Percentiles rank a stretch among this genome's conserved stretches.
phyloP scores from a whole-genome alignment of 2,888 invertebrate genomes.

The Agonopterix alstromeriana region DNA sequence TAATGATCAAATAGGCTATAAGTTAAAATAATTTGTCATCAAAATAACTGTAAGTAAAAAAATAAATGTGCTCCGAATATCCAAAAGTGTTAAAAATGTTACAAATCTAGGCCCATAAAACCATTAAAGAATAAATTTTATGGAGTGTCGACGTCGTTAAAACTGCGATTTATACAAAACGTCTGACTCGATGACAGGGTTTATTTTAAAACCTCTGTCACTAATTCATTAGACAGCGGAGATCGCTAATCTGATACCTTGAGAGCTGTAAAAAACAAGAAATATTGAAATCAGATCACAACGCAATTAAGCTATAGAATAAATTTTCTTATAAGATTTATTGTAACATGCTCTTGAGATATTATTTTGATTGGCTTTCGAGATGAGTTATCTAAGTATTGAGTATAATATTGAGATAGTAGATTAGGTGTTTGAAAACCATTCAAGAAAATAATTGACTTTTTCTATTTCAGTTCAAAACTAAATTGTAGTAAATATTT shows the following conservation, averaged over 20 bases:
- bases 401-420: too few species aligned
- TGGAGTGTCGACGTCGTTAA: slow-evolving; percentile 57
- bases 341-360: too few species aligned
- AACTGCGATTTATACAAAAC: slow-evolving; percentile 55
- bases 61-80: slow-evolving; percentile 14
- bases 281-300: slow-evolving; percentile 18
- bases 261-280: slow-evolving; percentile 29
- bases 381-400: too few species aligned
- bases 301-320: slow-evolving; percentile 13
- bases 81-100: slow-evolving; percentile 41
- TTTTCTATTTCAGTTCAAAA: too few species aligned
- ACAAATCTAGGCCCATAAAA: slow-evolving; percentile 42
- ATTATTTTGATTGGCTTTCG: too few species aligned
- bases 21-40: too few species aligned
- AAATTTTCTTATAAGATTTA: background rate
- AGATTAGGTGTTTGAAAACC: too few species aligned
- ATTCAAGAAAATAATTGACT: too few species aligned
- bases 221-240: slow-evolving; percentile 42
- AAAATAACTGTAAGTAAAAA: too few species aligned
- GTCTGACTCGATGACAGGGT: slow-evolving; percentile 51
- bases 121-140: slow-evolving; percentile 59
- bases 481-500: too few species aligned
- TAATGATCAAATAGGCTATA: too few species aligned
- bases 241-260: slow-evolving; percentile 18
- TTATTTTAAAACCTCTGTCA: slow-evolving; percentile 46